Base-by-base conservation (phyloP, 1,140 invertebrate genomes). In the Drosophila truncata region DNA sequence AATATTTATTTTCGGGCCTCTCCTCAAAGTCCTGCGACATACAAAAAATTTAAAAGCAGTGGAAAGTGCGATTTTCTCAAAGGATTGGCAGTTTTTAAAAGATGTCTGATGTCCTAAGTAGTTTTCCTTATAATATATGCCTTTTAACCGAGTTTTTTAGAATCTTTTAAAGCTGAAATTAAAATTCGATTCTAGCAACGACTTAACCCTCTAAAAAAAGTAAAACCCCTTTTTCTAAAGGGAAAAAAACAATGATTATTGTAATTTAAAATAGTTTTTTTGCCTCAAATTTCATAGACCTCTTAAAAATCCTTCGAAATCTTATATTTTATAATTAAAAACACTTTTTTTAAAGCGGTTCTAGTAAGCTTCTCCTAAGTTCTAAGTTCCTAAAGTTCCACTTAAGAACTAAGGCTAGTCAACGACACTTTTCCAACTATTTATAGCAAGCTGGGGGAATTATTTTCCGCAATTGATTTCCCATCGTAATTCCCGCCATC, bases 1-100 rank as follows among this genome's bases (percentile, higher is more conserved):
- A 77, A 76, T 76, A 74, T 76, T 76, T 77, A 77, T 76, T 58
- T 65, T 75, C 8, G 42, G 23, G 20, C 27, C 54, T 41, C 33
- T 29, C 35, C 20, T 57, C 37, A 67, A 37, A 65, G 27, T 50
- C 44, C 42, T 58, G 49, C 33, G 67, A 39, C 63, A 71, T 29
- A 71, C n/a, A 35, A 33, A 3, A 23, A n/a, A 31, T 54, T 35
- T 64, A 37, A 64, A 70, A 65, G 61, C 23, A 42, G 50, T 13
- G 29, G 3, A 16, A 41, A 65, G 42, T 27, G 64, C 18, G 14
- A 23, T 62, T 66, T 41, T 18, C 6, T 18, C n/a, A 65, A 61
- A 20, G 29, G 44, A 67, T 49, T 49, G 60, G 41, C 27, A 64
- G 7, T 41, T 61, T 23, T 31, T 55, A n/a, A 41, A 39, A 16